Percentiles rank a stretch among this genome's conserved stretches.
Conservation (phyloP, 1,140 invertebrate species). For the Lordiphosa collinella region DNA sequence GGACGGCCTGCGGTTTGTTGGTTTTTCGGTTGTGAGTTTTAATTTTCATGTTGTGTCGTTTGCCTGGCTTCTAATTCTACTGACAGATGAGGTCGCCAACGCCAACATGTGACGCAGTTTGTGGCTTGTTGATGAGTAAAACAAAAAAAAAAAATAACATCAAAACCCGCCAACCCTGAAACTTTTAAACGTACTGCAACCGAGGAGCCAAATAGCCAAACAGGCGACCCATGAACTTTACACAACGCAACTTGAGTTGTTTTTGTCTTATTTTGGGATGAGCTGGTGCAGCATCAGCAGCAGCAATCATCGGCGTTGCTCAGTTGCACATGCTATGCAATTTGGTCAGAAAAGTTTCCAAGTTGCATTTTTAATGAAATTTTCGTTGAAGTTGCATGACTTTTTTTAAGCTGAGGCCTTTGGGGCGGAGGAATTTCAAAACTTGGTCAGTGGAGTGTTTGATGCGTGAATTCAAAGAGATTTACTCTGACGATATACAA, state of each 20-base stretch:
- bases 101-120: slow-evolving; percentile 51
- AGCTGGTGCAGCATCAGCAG: neutral
- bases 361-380: slow-evolving; percentile 5
- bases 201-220: slow-evolving; percentile 18
- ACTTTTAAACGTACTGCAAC: slow-evolving; percentile 62
- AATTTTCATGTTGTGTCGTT: slow-evolving; percentile 6
- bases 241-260: slow-evolving; percentile 37
- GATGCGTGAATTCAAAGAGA: no score
- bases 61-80: slow-evolving; percentile 69
- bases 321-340: neutral
- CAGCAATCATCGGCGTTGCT: neutral
- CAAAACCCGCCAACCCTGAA: slow-evolving; percentile 72
- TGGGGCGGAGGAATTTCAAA: no score
- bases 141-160: slow-evolving; percentile 26
- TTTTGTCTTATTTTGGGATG: slow-evolving; percentile 10
- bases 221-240: slow-evolving; percentile 71
- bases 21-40: slow-evolving; percentile 1
- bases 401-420: no score
- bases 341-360: slow-evolving; percentile 2
- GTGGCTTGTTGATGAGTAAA: slow-evolving; percentile 37
- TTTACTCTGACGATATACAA: no score
- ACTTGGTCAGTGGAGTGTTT: no score
- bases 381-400: neutral
- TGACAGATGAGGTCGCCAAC: slow-evolving; percentile 74
- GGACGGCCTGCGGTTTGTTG: slow-evolving; percentile 14